Percentiles rank a stretch among this genome's conserved stretches.
Evolutionary conservation across 2,113 vertebrate genomes (phyloP).

Genomic region (Platysteira castanea): DNA sequence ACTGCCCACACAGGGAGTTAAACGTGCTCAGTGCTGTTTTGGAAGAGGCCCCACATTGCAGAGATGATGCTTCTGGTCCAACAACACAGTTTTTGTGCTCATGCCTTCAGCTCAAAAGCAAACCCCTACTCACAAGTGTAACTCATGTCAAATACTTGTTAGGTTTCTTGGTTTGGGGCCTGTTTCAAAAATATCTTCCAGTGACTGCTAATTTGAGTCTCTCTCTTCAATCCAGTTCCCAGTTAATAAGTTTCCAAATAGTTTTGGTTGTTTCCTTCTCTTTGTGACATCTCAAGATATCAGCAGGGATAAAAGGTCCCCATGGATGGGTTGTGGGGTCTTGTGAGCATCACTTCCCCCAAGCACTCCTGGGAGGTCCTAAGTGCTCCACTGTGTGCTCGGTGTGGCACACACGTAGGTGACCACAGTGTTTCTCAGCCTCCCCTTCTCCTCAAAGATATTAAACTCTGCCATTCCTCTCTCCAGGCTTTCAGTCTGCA

Average conservation of each 20-base stretch:
- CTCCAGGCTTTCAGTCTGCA: neutral
- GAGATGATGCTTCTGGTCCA: neutral
- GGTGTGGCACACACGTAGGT: neutral
- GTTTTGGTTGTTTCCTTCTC: neutral
- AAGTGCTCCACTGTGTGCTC: neutral
- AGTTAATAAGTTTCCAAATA: neutral
- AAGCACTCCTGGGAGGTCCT: neutral
- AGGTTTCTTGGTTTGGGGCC: neutral
- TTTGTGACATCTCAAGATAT: neutral
- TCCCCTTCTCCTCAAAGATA: neutral
- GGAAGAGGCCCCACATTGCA: neutral
- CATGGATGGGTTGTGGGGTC: fast-evolving
- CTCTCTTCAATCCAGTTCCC: neutral
- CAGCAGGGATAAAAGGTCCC: neutral
- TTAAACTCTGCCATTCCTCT: neutral
- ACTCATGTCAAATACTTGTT: neutral
- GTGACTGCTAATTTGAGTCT: neutral
- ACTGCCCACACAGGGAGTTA: neutral
- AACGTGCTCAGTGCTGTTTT: neutral
- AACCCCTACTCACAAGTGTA: neutral
- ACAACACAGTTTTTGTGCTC: fast-evolving
- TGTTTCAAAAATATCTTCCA: neutral
- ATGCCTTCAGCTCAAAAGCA: neutral
- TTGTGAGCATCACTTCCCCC: neutral
- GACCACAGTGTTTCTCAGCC: neutral